phyloP scores from a whole-genome alignment of 2,888 invertebrate genomes.

The Epinotia bilunana region DNA sequence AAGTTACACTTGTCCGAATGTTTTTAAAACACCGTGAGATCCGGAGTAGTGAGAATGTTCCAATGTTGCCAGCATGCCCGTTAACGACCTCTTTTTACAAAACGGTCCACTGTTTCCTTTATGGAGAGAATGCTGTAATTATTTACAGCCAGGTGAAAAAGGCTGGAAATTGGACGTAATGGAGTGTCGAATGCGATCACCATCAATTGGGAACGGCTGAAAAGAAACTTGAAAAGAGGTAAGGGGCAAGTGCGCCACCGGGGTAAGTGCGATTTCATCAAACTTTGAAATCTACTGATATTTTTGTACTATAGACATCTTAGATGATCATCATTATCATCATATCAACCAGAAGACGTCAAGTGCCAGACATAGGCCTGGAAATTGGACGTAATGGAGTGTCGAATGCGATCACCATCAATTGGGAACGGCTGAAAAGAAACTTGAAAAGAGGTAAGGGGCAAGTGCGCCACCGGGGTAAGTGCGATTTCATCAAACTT shows the following conservation, averaged over 20 bases:
- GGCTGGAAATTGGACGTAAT: conserved; percentile 3
- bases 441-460: not conserved
- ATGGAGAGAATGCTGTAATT: conserved; percentile 13
- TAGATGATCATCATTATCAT: no score
- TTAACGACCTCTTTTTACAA: conserved; percentile 23
- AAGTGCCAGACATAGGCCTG: no score
- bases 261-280: no score
- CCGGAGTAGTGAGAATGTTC: not conserved
- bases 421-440: not conserved
- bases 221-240: not conserved
- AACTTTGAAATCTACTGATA: no score
- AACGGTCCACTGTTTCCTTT: conserved; percentile 20
- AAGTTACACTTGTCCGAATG: not conserved
- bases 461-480: no score
- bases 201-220: not conserved
- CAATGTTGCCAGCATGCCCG: conserved; percentile 12
- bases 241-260: no score
- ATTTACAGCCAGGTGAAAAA: conserved; percentile 4
- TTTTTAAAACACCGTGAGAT: conserved; percentile 21
- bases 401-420: not conserved
- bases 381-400: not conserved
- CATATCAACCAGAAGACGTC: no score
- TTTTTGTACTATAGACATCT: no score
- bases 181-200: not conserved
- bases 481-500: no score